phyloP scores from a whole-genome alignment of 2,888 invertebrate genomes.

The Agrochola lychnidis region DNA sequence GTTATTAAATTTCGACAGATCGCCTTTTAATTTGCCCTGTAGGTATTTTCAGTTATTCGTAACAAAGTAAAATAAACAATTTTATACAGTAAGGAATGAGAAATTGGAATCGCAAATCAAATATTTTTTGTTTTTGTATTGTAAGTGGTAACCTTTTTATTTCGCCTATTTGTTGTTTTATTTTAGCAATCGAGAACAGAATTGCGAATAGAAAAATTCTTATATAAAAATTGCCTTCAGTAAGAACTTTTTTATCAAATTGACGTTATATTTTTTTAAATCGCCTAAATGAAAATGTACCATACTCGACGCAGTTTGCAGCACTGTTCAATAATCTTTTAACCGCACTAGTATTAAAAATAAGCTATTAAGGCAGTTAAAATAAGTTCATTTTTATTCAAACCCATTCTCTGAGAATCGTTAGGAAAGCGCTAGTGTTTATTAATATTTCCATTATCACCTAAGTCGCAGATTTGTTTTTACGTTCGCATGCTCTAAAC shows the following conservation, averaged over 20 bases:
- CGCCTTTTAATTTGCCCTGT: slow-evolving; percentile 68
- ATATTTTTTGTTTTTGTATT: slow-evolving; percentile 23
- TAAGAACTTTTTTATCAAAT: neutral
- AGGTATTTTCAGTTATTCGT: slow-evolving; percentile 41
- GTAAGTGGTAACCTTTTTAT: slow-evolving; percentile 37
- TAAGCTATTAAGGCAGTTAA: neutral
- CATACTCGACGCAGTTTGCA: neutral
- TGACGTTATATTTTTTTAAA: neutral
- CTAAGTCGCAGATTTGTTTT: neutral
- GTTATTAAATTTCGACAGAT: slow-evolving; percentile 74
- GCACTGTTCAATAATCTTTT: neutral
- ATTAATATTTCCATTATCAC: slow-evolving; percentile 4
- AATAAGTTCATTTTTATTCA: slow-evolving; percentile 8
- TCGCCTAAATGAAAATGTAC: neutral
- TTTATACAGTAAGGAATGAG: slow-evolving; percentile 29
- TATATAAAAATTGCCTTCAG: neutral
- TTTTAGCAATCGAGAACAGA: slow-evolving; percentile 2
- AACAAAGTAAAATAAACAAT: slow-evolving; percentile 56
- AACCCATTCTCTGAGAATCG: slow-evolving; percentile 7
- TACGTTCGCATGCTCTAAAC: neutral
- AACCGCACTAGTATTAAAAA: neutral
- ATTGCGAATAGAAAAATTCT: slow-evolving; percentile 5
- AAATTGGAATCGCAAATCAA: slow-evolving; percentile 50
- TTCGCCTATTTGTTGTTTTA: slow-evolving; percentile 24
- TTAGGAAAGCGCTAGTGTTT: neutral